Base-by-base conservation (phyloP, 2,888 invertebrate genomes). In the Calameuta pallipes region DNA sequence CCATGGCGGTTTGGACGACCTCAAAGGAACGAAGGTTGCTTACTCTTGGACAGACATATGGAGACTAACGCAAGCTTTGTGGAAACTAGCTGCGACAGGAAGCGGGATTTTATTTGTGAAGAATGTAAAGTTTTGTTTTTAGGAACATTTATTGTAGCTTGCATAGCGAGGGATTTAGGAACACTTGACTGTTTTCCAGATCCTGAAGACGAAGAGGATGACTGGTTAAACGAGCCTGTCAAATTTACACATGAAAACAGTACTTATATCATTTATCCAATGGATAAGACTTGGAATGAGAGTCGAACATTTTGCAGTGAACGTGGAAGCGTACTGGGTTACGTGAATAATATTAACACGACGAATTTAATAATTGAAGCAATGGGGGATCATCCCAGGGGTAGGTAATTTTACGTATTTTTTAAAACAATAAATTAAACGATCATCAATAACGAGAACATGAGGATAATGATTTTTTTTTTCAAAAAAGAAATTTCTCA, bases 81-180 rank as follows among this genome's bases (percentile, higher is more conserved):
- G 71, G 93, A 93, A 81, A 92, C 92, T 0, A 85, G 92, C 0
- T 93, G 93, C 78, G 92, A 93, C 71, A 87, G 93, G 75, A 92
- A 91, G 80, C 92, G 93, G 90, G 92, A 92, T 79, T 93, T 93
- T 68, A 92, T 93, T 33, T 93, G 93, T 81, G 93, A 93, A 78
- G 90, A 87, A 75, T 87, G 87, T 85, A 81, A 79, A 1, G 23
- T 41, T 23, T 23, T 23, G 41, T 56, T 56, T 41, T 23, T 23
- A 56, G 2, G 23, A 56, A 56, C 6, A 6, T 23, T 6, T 56
- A 23, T 56, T 9, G 23, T 41, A 4, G 4, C 1, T 56, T 56
- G 41, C 23, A 2, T 23, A 23, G 9, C 33, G 33, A 23, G 12
- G 15, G 1, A 0, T 9, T 0, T 56, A 15, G 2, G 41, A 6